These are phyloP conservation scores for Pelecanoides urinatrix DNA, from an alignment of 2,113 vertebrate species.

Conservation along the genomic window DNA sequence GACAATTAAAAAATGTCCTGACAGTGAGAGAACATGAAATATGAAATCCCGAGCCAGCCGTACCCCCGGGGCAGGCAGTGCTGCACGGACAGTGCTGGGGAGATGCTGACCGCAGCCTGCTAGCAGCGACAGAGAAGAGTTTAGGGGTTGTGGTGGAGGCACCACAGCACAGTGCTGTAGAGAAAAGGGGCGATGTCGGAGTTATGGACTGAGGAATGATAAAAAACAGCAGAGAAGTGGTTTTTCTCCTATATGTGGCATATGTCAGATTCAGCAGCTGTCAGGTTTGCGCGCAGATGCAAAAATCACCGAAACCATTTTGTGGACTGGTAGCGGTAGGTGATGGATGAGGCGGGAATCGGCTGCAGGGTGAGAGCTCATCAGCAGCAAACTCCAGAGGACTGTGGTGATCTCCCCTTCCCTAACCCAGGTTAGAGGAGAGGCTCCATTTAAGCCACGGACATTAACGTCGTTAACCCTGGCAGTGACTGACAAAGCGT, in stretches of 20 bases:
- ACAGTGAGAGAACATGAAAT: not conserved
- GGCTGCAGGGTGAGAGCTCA: not conserved
- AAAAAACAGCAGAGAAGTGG: not conserved
- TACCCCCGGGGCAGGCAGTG: no score
- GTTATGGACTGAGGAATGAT: not conserved
- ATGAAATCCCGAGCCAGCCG: not conserved
- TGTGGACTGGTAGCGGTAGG: not conserved
- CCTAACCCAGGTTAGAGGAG: not conserved
- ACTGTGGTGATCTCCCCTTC: not conserved
- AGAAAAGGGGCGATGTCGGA: no score
- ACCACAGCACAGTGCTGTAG: not conserved
- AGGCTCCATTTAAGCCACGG: not conserved
- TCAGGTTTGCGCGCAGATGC: fast-evolving
- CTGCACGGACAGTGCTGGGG: not conserved
- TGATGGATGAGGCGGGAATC: not conserved
- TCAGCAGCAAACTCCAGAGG: not conserved
- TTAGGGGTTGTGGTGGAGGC: not conserved
- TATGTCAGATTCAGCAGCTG: not conserved
- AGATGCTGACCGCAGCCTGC: not conserved
- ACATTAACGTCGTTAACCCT: not conserved
- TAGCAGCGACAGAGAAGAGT: not conserved
- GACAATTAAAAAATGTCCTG: not conserved
- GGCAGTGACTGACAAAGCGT: fast-evolving
- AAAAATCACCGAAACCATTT: not conserved
- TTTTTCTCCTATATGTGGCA: not conserved